Conservation (phyloP, 2,113 vertebrate species). For the Gila orcuttii region DNA sequence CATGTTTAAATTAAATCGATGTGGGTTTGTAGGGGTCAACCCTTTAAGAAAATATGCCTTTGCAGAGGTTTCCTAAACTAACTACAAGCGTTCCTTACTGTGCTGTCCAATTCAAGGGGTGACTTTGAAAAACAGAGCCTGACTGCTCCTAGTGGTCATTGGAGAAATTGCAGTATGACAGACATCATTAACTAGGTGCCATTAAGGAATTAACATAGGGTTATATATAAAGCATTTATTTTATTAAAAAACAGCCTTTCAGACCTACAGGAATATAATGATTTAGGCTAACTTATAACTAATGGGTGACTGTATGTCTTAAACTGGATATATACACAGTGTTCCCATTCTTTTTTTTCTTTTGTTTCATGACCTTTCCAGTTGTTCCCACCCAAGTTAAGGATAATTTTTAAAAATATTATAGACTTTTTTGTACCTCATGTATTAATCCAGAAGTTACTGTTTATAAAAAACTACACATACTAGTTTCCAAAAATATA, state of each 20-base stretch:
- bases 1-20: not conserved
- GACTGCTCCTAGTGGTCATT: constrained; percentile 13
- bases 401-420: not conserved
- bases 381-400: not conserved
- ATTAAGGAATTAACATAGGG: not conserved
- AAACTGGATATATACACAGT: not conserved
- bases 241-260: not conserved
- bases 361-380: not conserved
- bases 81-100: not conserved
- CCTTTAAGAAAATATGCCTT: not conserved
- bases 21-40: not conserved
- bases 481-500: not conserved
- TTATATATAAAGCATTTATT: not conserved
- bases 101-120: not conserved
- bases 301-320: not conserved
- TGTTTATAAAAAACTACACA: not conserved
- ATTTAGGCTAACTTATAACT: not conserved
- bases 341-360: not conserved
- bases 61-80: not conserved
- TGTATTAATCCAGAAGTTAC: not conserved
- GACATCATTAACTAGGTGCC: not conserved
- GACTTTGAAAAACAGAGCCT: not conserved
- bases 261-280: not conserved
- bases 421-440: not conserved
- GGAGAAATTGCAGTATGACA: not conserved